Evolutionary conservation across 2,797 vertebrate species (phyloP).

Genomic region (Lepus townsendii): DNA sequence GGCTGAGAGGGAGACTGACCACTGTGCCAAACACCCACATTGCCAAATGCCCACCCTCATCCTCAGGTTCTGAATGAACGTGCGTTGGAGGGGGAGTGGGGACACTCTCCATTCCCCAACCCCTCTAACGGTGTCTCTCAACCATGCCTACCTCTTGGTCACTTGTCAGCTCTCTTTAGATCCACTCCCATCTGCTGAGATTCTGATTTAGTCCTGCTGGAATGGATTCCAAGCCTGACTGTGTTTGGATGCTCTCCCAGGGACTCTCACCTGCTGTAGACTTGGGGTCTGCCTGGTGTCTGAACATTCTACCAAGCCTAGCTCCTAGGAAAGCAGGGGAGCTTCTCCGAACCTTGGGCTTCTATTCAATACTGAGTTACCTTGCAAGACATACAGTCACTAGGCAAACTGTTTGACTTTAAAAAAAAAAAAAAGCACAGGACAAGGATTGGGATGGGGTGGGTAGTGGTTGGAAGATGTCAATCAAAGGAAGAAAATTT

Average conservation of each 20-base stretch:
- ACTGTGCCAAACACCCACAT: too few relatives aligned
- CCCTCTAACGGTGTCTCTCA: not conserved
- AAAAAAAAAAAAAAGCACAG: not conserved
- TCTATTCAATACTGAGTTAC: not conserved
- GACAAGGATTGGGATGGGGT: not conserved
- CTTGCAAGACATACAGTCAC: not conserved
- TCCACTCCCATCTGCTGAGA: not conserved
- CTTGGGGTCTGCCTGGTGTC: accelerated
- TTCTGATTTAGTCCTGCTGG: not conserved
- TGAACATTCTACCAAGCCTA: not conserved
- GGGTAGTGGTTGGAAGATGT: not conserved
- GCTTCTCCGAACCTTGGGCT: not conserved
- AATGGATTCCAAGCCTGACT: not conserved
- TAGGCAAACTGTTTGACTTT: not conserved
- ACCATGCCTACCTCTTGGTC: not conserved
- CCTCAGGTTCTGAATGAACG: not conserved
- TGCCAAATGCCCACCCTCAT: too few relatives aligned
- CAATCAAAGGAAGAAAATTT: not conserved
- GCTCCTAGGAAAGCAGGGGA: not conserved
- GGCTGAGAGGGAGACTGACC: not conserved
- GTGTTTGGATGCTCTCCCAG: not conserved
- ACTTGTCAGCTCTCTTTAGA: not conserved
- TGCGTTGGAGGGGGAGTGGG: not conserved
- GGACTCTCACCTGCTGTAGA: not conserved
- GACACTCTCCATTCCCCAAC: not conserved